Conservation (phyloP, 2,888 invertebrate genomes). For the Cantharis rufa region DNA sequence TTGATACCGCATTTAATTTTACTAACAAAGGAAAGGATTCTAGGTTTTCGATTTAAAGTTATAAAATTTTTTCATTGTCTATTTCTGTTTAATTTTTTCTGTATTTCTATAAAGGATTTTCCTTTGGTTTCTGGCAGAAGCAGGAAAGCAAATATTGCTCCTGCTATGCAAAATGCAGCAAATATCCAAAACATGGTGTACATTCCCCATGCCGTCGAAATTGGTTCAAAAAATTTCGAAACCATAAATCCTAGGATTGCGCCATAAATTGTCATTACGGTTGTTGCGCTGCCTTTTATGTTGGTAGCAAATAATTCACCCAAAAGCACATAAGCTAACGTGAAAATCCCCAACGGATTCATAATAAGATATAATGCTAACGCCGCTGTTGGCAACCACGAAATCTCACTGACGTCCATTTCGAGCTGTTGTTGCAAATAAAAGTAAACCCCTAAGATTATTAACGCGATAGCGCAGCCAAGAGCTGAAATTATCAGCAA, state of each 20-base stretch:
- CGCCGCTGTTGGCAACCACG: slow-evolving; percentile 61
- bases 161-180: background rate
- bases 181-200: slow-evolving; percentile 6
- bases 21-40: background rate
- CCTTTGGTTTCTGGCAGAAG: slow-evolving; percentile 9
- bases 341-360: slow-evolving; percentile 65
- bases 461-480: slow-evolving; percentile 60
- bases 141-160: background rate
- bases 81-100: background rate
- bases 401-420: slow-evolving; percentile 52
- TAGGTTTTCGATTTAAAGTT: background rate
- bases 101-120: slow-evolving; percentile 1
- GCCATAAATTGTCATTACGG: background rate
- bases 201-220: background rate
- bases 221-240: slow-evolving; percentile 40
- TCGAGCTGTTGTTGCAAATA: slow-evolving; percentile 57
- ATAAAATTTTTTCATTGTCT: background rate
- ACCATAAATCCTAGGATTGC: slow-evolving; percentile 44
- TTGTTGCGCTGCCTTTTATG: slow-evolving; percentile 56
- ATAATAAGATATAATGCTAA: slow-evolving; percentile 63
- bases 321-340: slow-evolving; percentile 65
- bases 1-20: background rate
- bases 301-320: slow-evolving; percentile 68
- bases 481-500: slow-evolving; percentile 61
- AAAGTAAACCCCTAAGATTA: slow-evolving; percentile 60